Evolutionary conservation across 2,797 vertebrate genomes (phyloP), one percentile per base, ranked within the genome.

Genomic region (Euthynnus affinis): DNA sequence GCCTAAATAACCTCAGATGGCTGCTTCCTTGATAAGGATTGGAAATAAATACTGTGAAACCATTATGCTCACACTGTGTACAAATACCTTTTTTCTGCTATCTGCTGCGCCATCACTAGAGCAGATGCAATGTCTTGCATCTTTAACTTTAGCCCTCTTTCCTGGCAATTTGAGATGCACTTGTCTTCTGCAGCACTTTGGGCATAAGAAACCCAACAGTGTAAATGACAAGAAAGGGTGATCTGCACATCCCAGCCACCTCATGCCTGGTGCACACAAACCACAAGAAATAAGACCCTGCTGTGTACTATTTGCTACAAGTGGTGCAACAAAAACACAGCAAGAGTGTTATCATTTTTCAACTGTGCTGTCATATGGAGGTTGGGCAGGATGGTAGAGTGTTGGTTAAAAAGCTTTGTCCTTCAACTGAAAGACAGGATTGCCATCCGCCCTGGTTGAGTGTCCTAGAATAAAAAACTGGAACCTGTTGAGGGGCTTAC

Each of bases 181-280:
- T 89, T 92, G 89, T 87, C 90, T 91, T 89, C 87, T 91, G 87
- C 87, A 71, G 92, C 79, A 81, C 90, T 89, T 85, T 68, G 56
- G 82, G 78, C 53, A 40, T 51, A n/a, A 87, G 64, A 85, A 84
- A 77, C 84, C 78, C 17, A 72, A 73, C 71, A 86, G 76, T 57
- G 73, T 44, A 85, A 90, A 84, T 63, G 76, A 83, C 88, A 86
- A 79, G 82, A 91, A 95, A 96, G 88, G 94, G 95, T 94, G 95
- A 95, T 93, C 96, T 95, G 95, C 94, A 95, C 93, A 93, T 80
- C 92, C 93, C 96, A 95, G 92, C 93, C 90, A 94, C 93, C 81
- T 84, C 76, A 72, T 25, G 88, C 91, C 84, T 51, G 48, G 44
- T 85, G 82, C 88, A 91, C 89, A 85, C 57, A 23, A 59, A 76